Evolutionary conservation across 2,888 invertebrate genomes (phyloP).

Genomic region (Neoascia interrupta): DNA sequence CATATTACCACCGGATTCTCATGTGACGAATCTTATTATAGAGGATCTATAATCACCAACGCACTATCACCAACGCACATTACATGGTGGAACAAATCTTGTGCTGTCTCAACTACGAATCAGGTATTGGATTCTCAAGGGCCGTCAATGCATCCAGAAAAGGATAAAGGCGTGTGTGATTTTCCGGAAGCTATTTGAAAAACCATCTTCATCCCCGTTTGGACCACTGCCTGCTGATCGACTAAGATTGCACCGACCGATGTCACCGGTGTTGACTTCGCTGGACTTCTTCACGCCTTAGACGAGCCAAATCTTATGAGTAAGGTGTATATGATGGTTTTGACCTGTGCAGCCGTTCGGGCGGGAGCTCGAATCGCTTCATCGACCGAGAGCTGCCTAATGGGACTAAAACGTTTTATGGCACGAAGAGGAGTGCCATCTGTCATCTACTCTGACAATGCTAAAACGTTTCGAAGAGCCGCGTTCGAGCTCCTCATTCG

Average conservation of each 20-base stretch:
- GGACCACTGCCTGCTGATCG: neutral
- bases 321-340: neutral
- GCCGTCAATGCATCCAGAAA: constrained; percentile 2
- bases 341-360: constrained; percentile 9
- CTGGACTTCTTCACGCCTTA: neutral
- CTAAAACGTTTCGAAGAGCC: too few relatives aligned
- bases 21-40: too few relatives aligned
- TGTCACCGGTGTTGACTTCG: constrained; percentile 3
- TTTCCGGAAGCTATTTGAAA: neutral
- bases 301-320: neutral
- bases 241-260: neutral
- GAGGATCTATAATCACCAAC: too few relatives aligned
- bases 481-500: constrained; percentile 1
- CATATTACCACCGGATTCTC: too few relatives aligned
- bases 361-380: neutral
- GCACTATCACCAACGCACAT: neutral
- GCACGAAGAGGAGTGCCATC: constrained; percentile 1
- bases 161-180: neutral
- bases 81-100: constrained; percentile 17
- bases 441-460: too few relatives aligned
- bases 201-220: neutral
- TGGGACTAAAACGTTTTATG: neutral
- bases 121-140: constrained; percentile 7
- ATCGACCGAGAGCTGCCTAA: constrained; percentile 2
- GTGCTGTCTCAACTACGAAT: neutral